Conservation (phyloP, 2,888 invertebrate species). For the Melitaea athalia region DNA sequence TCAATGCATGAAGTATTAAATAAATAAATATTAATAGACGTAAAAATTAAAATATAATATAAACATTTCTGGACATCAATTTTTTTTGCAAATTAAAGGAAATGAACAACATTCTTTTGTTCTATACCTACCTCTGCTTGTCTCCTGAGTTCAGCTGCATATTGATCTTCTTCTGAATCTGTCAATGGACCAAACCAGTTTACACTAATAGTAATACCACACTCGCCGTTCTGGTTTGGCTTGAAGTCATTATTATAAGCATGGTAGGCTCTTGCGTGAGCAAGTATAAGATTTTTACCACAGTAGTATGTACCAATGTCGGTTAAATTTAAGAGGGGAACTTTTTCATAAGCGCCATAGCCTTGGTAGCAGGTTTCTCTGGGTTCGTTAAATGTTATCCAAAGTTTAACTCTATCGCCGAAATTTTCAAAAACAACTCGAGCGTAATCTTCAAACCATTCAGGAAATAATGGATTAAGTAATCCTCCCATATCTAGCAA, state of each 20-base stretch:
- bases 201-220: conserved; percentile 51
- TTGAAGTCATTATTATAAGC: conserved; percentile 66
- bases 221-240: conserved; percentile 48
- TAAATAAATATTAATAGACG: too few species aligned
- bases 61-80: too few species aligned
- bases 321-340: conserved; percentile 62
- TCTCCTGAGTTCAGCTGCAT: conserved; percentile 55
- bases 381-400: conserved; percentile 84
- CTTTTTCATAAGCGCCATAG: conserved; percentile 62
- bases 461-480: conserved; percentile 62
- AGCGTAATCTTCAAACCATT: conserved; percentile 78
- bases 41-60: too few species aligned
- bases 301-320: conserved; percentile 78
- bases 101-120: not conserved
- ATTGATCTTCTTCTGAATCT: conserved; percentile 56
- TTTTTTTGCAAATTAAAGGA: too few species aligned
- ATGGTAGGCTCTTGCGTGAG: conserved; percentile 78
- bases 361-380: conserved; percentile 64
- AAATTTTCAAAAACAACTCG: conserved; percentile 64
- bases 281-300: conserved; percentile 72
- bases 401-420: conserved; percentile 77
- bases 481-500: conserved; percentile 82
- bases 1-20: too few species aligned
- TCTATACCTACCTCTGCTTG: conserved; percentile 47
- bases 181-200: conserved; percentile 58